Evolutionary conservation across 35 echinoderm and acorn worm genomes (phyloP), one percentile per base, ranked within the genome.

Genomic region (Patiria miniata): DNA sequence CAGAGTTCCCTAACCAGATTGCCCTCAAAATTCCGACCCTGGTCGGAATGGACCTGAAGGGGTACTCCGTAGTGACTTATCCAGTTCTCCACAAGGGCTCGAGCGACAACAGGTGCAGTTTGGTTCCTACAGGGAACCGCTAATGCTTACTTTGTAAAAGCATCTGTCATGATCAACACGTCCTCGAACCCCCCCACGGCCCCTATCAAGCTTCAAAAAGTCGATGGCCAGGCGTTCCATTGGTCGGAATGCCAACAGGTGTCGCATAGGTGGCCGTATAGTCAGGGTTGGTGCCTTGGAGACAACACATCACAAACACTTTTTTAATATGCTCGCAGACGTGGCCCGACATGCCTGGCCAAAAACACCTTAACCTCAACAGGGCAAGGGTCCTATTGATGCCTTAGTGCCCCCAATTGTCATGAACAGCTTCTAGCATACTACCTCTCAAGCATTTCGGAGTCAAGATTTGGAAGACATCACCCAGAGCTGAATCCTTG

Each of bases 51-150:
- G 37, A 93, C 83, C 19, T 79, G 52, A 2, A 79, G 36, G 0
- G 91, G 91, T 6, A 77, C 28, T 0, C 91, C 91, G 58, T 93
- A 93, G 32, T 93, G 91, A 14, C 55, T 26, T 83, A 93, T 81
- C 55, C 78, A 88, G 18, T 93, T 82, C 15, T 93, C 85, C 58
- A 84, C 47, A 8, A 93, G 36, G 10, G 42, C 84, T 28, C n/a
- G 68, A 17, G 84, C 90, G 2, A 92, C 90, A 8, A 53, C 77
- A 8, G 39, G 1, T 39, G 90, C 90, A 3, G 85, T 81, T 44
- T 92, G 84, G 40, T 92, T 38, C 39, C 23, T 68, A 26, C 84
- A 87, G 9, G 90, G 90, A 22, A 87, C 36, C 7, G 89, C 89
- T 22, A 83, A 83, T 8, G 89, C 39, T 91, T 83, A 6, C 83